These are phyloP conservation scores for Menura novaehollandiae DNA, from an alignment of 2,113 vertebrate species.

Conservation along the genomic window DNA sequence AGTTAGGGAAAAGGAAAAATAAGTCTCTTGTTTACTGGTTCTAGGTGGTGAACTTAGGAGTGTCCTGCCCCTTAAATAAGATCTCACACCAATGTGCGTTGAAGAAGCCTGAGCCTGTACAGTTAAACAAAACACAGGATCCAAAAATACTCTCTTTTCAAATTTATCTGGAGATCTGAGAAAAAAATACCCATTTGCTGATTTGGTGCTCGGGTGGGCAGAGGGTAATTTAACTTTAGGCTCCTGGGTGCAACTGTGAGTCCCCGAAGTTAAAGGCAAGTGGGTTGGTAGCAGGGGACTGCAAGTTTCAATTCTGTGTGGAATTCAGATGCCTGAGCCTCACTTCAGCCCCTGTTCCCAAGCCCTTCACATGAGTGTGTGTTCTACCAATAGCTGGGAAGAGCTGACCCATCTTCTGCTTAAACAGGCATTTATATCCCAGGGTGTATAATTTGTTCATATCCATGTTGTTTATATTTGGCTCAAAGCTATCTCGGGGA, in stretches of 20 bases:
- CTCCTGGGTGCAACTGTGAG: background rate
- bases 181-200: background rate
- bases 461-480: background rate
- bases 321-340: background rate
- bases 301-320: background rate
- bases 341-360: background rate
- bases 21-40: background rate
- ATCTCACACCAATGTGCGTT: background rate
- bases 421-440: background rate
- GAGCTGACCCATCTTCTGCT: background rate
- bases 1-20: background rate
- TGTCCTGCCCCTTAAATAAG: background rate
- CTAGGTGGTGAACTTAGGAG: background rate
- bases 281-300: background rate
- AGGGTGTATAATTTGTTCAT: background rate
- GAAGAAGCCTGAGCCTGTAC: background rate
- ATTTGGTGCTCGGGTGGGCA: rapidly evolving
- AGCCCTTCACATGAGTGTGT: rapidly evolving
- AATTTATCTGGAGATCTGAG: background rate
- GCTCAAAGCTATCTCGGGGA: background rate
- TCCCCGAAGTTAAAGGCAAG: background rate
- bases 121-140: background rate
- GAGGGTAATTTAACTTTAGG: background rate
- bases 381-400: background rate
- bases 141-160: background rate